Evolutionary conservation across 2,113 vertebrate genomes (phyloP), one percentile per base, ranked within the genome.

Genomic region (Perognathus longimembris): DNA sequence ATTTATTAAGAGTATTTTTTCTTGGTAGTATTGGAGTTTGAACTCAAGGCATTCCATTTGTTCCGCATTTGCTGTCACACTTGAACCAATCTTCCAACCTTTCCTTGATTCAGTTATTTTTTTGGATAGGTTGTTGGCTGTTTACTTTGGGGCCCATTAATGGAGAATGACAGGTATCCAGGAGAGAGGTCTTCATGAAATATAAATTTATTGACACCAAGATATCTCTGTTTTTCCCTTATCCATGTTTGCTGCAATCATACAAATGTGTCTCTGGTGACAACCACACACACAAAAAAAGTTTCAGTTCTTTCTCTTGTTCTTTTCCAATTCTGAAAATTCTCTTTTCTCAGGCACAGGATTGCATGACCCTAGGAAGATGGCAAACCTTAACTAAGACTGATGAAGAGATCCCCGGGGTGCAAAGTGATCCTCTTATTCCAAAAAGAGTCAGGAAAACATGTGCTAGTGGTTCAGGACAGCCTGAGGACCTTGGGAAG

Each of bases 1-100:
- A 45, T 91, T 93, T 91, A 34, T 75, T 85, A 81, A 92, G 24
- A 87, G 7, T 20, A 42, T 54, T 54, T 54, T 54, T 18, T 54
- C 50, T 54, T 54, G 50, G 3, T 17, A 54, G 50, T 54, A 54
- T 54, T 54, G 11, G 15, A 15, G 50, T 54, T 54, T 54, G 50
- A 54, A 54, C 12, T 54, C 14, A 54, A 54, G 50, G 50, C 17
- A 4, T 54, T 54, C 14, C 50, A 54, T 15, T 54, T 54, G 50
- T 54, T 54, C 15, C 4, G 50, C 50, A 45, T 45, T 45, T 45
- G 45, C 45, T 45, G 45, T 45, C 6, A 11, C 45, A 45, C 45
- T 45, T 6, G 11, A 45, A 45, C 45, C 45, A 45, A 45, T 11
- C 6, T 45, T 45, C 45, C 45, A 54, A 54, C 50, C 3, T 15